Evolutionary conservation across 2,888 invertebrate species (phyloP).

Genomic region (Lacanobia oleracea): DNA sequence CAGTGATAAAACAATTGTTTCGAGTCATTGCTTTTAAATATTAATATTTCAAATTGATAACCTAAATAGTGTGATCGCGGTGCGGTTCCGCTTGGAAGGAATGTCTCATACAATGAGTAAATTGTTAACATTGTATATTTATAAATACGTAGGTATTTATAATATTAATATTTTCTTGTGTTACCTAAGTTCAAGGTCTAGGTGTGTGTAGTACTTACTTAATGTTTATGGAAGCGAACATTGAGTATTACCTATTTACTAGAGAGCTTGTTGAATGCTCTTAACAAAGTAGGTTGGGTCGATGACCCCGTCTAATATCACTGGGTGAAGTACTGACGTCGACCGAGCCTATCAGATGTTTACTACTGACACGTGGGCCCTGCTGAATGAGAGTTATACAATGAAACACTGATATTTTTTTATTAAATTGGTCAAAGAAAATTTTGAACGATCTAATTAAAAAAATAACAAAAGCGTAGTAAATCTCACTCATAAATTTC

Average conservation of each 20-base stretch:
- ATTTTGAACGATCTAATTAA: not conserved
- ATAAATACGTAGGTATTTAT: slow-evolving; percentile 20
- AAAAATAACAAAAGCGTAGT: too few species aligned
- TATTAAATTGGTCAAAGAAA: not conserved
- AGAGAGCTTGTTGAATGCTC: slow-evolving; percentile 24
- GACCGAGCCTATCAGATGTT: slow-evolving; percentile 48
- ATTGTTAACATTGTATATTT: slow-evolving; percentile 14
- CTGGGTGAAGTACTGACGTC: slow-evolving; percentile 37
- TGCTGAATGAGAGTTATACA: slow-evolving; percentile 16
- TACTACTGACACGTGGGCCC: slow-evolving; percentile 54
- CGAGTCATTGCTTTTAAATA: slow-evolving; percentile 42
- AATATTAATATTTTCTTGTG: slow-evolving; percentile 7
- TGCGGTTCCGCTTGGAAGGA: slow-evolving; percentile 12
- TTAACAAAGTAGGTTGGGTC: slow-evolving; percentile 47
- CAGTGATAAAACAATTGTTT: slow-evolving; percentile 43
- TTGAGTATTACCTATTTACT: slow-evolving; percentile 30
- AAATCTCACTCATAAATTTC: too few species aligned
- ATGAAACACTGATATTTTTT: slow-evolving; percentile 26
- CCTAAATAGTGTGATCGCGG: not conserved
- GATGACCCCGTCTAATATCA: slow-evolving; percentile 61
- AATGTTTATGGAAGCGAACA: slow-evolving; percentile 20
- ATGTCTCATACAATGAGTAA: slow-evolving; percentile 19
- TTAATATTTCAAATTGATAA: slow-evolving; percentile 39
- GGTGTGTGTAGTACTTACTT: not conserved
- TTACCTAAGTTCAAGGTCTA: slow-evolving; percentile 45